These are phyloP conservation scores for Procapra przewalskii DNA, from an alignment of 2,113 vertebrate genomes.

Conservation along the genomic window DNA sequence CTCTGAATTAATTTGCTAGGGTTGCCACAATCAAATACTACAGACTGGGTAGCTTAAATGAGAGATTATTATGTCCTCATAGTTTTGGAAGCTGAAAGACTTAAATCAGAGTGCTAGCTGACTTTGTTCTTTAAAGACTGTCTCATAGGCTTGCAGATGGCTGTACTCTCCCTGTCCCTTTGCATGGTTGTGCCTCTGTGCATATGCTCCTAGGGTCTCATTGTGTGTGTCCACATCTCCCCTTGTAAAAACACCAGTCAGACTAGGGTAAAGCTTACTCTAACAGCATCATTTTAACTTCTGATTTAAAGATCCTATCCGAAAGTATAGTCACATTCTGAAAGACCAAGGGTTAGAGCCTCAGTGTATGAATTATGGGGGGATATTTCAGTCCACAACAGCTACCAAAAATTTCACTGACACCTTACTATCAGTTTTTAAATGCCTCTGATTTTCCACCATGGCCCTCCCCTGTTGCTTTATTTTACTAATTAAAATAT, in stretches of 20 bases:
- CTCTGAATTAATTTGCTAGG: not conserved
- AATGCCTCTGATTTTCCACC: not conserved
- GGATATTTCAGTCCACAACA: not conserved
- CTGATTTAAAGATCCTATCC: not conserved
- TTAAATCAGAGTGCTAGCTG: too few relatives aligned
- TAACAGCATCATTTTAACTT: not conserved
- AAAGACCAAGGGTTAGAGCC: not conserved
- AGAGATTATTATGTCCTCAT: not conserved
- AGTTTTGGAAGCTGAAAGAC: too few relatives aligned
- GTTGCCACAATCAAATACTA: not conserved
- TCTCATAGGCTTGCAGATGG: not conserved
- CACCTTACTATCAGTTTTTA: not conserved
- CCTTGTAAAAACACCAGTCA: not conserved
- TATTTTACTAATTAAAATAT: not conserved
- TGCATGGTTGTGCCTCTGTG: rapidly evolving
- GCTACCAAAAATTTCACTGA: not conserved
- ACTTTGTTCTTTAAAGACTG: too few relatives aligned
- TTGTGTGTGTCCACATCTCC: not conserved
- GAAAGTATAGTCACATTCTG: not conserved
- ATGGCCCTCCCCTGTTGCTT: not conserved
- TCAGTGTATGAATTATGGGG: not conserved
- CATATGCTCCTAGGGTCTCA: not conserved
- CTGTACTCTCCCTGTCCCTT: not conserved
- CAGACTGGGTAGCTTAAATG: not conserved
- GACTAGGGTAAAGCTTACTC: not conserved